Conservation (phyloP, 2,797 vertebrate species). For the Petrocephalus sullivani region DNA sequence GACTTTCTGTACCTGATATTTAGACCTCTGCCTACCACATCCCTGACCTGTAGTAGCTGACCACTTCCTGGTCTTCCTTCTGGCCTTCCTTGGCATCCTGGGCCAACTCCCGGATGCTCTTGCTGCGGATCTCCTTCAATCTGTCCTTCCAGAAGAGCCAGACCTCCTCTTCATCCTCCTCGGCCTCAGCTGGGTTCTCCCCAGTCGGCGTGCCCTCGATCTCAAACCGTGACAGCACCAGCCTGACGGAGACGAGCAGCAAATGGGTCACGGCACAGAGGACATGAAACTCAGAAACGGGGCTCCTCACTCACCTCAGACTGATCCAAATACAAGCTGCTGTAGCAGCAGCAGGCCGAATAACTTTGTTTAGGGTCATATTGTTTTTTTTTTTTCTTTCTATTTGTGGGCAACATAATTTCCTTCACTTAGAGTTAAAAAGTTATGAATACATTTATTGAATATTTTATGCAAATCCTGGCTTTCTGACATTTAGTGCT, state of each 20-base stretch:
- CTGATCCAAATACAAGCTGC: background rate
- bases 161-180: constrained; percentile 93
- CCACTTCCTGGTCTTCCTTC: constrained; percentile 89
- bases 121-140: constrained; percentile 81
- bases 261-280: background rate
- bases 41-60: constrained; percentile 91
- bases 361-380: background rate
- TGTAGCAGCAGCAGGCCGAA: background rate
- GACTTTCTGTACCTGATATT: too few species aligned
- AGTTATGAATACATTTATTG: background rate
- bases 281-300: background rate
- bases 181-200: constrained; percentile 77
- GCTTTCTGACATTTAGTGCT: background rate
- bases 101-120: constrained; percentile 89
- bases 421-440: background rate
- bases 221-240: constrained; percentile 94
- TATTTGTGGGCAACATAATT: background rate
- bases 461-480: background rate
- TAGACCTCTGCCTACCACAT: background rate
- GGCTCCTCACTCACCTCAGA: background rate
- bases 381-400: background rate
- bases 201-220: constrained; percentile 73
- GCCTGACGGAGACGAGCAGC: constrained; percentile 49
- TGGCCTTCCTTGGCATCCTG: constrained; percentile 97
- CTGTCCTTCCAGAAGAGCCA: constrained; percentile 97